Base-by-base conservation (phyloP, 2,888 invertebrate genomes). In the Apodemia hepburni region DNA sequence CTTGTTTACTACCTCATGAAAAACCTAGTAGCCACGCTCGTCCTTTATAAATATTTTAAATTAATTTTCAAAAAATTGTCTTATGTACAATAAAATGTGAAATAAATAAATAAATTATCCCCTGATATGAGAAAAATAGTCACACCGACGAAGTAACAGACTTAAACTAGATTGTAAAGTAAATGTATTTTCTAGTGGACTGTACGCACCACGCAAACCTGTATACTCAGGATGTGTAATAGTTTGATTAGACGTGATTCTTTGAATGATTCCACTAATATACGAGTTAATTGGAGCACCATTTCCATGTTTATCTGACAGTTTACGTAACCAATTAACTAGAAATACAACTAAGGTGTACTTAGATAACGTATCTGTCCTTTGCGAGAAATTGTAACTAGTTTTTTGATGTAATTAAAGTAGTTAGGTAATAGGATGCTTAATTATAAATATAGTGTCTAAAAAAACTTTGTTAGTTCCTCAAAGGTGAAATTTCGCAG, bases 211-310 rank as follows among this genome's bases (percentile, higher is more conserved):
- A 22, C 11, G 51, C 51, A 51, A 45, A 51, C 51, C 22, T 22
- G 51, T 51, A 22, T 51, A 51, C 45, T 45, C 51, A 51, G 54
- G 27, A 54, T 27, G 54, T 54, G 54, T 54, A 54, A 54, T 54
- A 54, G 54, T 54, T 29, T 54, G 54, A 54, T 54, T 54, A 54
- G 54, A 29, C 51, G 54, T 27, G 54, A 54, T 54, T 29, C 54
- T 54, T 54, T 54, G 54, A 54, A 54, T 54, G 54, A 54, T 54
- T 54, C 54, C 27, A 54, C 54, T 54, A 54, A 54, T 54, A 54
- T 54, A 68, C 66, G 65, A 67, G 68, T 70, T 71, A 71, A 68
- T 68, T 70, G 66, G 63, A 59, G 51, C 60, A 58, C 65, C 66
- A 67, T 69, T 69, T 27, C 49, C 49, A 59, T 57, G 47, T 58